Evolutionary conservation across 2,113 vertebrate genomes (phyloP).

Genomic region (Melanotaenia duboulayi): DNA sequence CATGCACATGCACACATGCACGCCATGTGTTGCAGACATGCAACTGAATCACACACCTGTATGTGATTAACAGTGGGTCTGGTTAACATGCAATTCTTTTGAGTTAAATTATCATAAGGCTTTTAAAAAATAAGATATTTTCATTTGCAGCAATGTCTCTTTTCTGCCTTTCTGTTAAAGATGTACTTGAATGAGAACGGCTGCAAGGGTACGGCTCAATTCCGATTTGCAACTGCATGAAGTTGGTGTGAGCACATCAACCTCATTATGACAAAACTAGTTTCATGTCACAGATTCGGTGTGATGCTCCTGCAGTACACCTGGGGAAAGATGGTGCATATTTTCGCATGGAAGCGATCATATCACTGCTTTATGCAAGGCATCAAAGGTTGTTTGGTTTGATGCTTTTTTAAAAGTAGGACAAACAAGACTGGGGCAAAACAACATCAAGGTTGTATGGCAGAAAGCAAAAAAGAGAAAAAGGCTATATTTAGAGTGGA

Average conservation of each 20-base stretch:
- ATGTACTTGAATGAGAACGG: neutral
- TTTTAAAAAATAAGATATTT: neutral
- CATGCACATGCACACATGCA: conserved; percentile 26
- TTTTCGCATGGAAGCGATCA: conserved; percentile 58
- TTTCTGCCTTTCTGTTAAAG: neutral
- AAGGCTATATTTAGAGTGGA: conserved; percentile 74
- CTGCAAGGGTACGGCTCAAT: neutral
- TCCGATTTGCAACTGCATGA: neutral
- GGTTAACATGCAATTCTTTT: conserved; percentile 10
- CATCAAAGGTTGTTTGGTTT: conserved; percentile 69
- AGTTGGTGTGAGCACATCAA: conserved; percentile 48
- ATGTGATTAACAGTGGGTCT: conserved; percentile 45
- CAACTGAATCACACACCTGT: conserved; percentile 58
- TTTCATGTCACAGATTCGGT: conserved; percentile 56
- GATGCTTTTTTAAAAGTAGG: conserved; percentile 70
- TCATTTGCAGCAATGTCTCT: neutral
- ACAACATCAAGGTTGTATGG: conserved; percentile 34
- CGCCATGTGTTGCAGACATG: conserved; percentile 49
- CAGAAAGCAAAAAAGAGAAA: conserved; percentile 9
- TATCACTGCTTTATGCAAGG: conserved; percentile 49
- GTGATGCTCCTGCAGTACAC: conserved; percentile 56
- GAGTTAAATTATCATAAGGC: neutral
- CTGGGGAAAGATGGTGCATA: conserved; percentile 56
- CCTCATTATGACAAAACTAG: conserved; percentile 74
- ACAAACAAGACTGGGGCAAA: conserved; percentile 42